These are phyloP conservation scores for Aphidius gifuensis DNA, from an alignment of 1,140 invertebrate species.

Conservation along the genomic window DNA sequence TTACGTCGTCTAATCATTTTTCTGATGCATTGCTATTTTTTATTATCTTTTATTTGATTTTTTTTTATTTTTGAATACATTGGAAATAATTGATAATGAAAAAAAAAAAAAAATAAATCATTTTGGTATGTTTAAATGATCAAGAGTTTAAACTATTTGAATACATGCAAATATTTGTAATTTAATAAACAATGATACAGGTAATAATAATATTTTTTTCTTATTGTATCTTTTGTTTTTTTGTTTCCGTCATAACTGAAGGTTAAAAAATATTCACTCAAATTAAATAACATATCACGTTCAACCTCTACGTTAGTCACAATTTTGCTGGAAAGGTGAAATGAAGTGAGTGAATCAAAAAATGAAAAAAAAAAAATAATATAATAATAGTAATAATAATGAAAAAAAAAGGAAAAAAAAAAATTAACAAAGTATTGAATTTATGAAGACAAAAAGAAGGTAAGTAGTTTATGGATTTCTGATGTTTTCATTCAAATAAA, in stretches of 20 bases:
- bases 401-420: too few relatives aligned
- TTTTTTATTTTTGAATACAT: neutral
- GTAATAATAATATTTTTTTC: neutral
- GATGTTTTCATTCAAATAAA: too few relatives aligned
- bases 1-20: neutral
- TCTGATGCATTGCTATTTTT: neutral
- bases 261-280: conserved; percentile 3
- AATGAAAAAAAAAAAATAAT: neutral
- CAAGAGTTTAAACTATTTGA: too few relatives aligned
- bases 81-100: too few relatives aligned
- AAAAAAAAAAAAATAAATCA: too few relatives aligned
- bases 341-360: neutral
- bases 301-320: conserved; percentile 16
- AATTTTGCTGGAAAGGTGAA: neutral
- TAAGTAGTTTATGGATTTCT: too few relatives aligned
- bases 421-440: too few relatives aligned
- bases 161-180: too few relatives aligned
- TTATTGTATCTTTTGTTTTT: conserved; percentile 4
- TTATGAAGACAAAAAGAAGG: too few relatives aligned
- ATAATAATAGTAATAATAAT: too few relatives aligned
- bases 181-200: neutral
- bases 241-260: neutral
- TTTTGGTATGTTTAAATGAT: too few relatives aligned
- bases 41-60: neutral
- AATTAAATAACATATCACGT: conserved; percentile 16